Conservation (phyloP, 2,113 vertebrate species). For the Gymnocephalus cernua region DNA sequence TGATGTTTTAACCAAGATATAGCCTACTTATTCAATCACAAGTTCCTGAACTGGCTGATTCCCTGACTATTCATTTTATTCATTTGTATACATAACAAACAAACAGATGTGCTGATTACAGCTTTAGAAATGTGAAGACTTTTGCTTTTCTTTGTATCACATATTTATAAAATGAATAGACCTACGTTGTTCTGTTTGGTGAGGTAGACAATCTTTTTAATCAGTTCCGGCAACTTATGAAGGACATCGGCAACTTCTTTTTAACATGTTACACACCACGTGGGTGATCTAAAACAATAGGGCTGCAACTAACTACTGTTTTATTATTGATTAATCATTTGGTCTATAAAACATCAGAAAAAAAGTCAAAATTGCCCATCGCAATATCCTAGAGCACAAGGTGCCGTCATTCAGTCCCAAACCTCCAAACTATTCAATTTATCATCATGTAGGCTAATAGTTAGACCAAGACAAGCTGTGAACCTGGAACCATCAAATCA, state of each 20-base stretch:
- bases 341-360: too few species aligned
- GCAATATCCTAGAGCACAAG: not conserved
- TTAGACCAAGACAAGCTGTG: not conserved
- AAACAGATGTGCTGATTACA: too few species aligned
- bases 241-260: not conserved
- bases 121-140: not conserved
- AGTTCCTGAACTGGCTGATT: not conserved
- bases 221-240: not conserved
- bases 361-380: too few species aligned
- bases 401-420: not conserved
- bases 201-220: not conserved
- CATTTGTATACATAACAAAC: too few species aligned
- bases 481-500: too few species aligned
- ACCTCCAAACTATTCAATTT: not conserved
- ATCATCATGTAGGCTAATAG: not conserved
- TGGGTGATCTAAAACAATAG: not conserved
- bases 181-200: not conserved
- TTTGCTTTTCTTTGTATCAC: not conserved
- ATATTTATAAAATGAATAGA: not conserved
- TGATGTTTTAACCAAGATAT: not conserved
- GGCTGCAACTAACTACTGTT: not conserved
- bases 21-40: too few species aligned
- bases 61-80: too few species aligned
- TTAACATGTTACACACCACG: not conserved
- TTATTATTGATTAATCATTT: too few species aligned